phyloP scores from a whole-genome alignment of 2,113 vertebrate genomes.

The Sterna hirundo region DNA sequence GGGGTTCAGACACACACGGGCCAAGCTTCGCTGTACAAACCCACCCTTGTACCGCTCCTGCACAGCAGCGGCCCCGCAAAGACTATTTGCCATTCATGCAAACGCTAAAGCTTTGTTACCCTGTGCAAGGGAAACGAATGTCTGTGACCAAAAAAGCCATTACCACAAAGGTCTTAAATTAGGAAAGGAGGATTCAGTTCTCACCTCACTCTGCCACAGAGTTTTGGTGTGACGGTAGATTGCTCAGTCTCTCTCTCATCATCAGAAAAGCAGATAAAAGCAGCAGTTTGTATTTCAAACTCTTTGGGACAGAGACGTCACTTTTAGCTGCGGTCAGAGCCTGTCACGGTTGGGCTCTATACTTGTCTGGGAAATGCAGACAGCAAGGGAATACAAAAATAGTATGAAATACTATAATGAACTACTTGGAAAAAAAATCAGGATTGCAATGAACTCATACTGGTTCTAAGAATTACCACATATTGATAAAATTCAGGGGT shows the following conservation, averaged over 20 bases:
- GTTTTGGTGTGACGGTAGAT: background rate
- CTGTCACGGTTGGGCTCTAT: background rate
- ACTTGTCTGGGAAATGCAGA: background rate
- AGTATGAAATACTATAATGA: background rate
- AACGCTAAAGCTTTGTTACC: background rate
- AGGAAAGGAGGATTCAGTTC: background rate
- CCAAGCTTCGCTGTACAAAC: background rate
- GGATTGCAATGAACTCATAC: background rate
- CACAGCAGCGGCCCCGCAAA: background rate
- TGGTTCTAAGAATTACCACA: background rate
- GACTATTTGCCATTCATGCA: too few species aligned
- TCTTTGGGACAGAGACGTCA: background rate
- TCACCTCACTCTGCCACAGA: background rate
- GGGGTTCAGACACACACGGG: background rate
- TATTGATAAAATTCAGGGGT: background rate
- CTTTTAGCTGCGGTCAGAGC: background rate
- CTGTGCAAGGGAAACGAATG: background rate
- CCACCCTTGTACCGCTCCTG: background rate
- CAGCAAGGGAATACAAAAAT: background rate
- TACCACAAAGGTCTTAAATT: background rate
- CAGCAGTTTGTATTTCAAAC: background rate
- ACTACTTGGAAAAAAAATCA: background rate
- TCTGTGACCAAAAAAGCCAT: background rate
- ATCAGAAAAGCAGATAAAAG: background rate
- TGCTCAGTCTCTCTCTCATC: background rate